Evolutionary conservation across 2,113 vertebrate genomes (phyloP).

Genomic region (Galemys pyrenaicus): DNA sequence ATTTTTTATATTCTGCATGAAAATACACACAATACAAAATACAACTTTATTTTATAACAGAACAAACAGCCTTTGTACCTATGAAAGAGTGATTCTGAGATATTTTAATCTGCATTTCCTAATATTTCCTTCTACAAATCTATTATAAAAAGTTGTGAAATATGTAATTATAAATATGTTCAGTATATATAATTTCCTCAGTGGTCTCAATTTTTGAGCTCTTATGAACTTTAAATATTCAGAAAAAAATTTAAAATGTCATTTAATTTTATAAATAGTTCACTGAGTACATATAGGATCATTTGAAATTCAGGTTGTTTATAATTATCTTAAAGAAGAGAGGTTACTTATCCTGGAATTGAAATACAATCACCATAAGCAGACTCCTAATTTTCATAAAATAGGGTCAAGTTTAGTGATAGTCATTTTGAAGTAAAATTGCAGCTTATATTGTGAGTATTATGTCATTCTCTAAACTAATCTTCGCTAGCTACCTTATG

Average conservation of each 20-base stretch:
- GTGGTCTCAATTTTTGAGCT: background rate
- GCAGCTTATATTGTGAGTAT: background rate
- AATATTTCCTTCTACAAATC: background rate
- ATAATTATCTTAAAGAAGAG: background rate
- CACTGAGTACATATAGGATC: background rate
- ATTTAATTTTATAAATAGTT: background rate
- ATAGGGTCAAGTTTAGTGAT: background rate
- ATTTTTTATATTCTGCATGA: background rate
- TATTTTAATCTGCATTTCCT: background rate
- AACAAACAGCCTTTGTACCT: background rate
- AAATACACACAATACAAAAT: too few relatives aligned
- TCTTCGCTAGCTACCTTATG: background rate
- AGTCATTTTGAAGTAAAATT: background rate
- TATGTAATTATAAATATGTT: background rate
- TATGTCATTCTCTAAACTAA: background rate
- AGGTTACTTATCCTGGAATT: background rate
- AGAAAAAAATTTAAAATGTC: background rate
- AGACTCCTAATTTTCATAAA: background rate
- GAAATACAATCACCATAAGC: background rate
- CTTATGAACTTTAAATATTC: constrained; percentile 3
- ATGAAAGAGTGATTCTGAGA: background rate
- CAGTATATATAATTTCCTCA: background rate
- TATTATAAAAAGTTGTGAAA: background rate
- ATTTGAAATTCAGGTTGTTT: constrained; percentile 7
- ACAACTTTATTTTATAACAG: background rate